A percentile compares a stretch with the other conserved stretches of the same genome.
These are phyloP conservation scores for Stenoptilia bipunctidactyla DNA, from an alignment of 2,888 invertebrate species.

Conservation along the genomic window DNA sequence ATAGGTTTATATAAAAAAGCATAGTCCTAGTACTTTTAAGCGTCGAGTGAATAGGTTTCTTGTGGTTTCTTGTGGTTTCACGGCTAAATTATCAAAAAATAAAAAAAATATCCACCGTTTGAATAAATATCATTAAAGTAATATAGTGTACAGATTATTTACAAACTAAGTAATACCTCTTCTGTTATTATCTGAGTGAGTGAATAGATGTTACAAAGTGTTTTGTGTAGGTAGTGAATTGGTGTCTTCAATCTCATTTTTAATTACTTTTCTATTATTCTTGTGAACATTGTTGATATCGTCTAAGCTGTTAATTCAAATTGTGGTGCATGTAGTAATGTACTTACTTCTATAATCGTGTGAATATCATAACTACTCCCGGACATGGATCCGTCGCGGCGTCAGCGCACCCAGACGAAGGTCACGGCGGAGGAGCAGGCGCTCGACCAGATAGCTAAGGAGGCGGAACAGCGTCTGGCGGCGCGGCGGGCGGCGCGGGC, in stretches of 20 bases:
- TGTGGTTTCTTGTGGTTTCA: conserved; percentile 56
- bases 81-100: conserved; percentile 37
- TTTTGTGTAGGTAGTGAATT: conserved; percentile 53
- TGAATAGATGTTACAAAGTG: conserved; percentile 20
- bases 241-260: conserved; percentile 39
- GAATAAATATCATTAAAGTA: conserved; percentile 19
- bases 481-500: conserved; percentile 95
- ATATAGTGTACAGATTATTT: conserved; percentile 3
- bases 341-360: conserved; percentile 64
- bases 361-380: conserved; percentile 23
- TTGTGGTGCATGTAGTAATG: conserved; percentile 42
- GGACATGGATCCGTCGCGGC: conserved; percentile 70
- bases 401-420: conserved; percentile 84
- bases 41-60: too few relatives aligned
- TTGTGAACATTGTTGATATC: conserved; percentile 11
- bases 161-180: conserved; percentile 19
- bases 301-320: not conserved
- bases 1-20: too few relatives aligned
- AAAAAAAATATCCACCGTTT: conserved; percentile 32
- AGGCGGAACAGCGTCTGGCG: conserved; percentile 89
- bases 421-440: conserved; percentile 98
- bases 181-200: too few relatives aligned
- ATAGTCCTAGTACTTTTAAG: too few relatives aligned
- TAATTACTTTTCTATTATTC: conserved; percentile 30
- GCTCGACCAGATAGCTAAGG: conserved; percentile 95